Evolutionary conservation across 2,888 invertebrate species (phyloP).

Genomic region (Endomychus coccineus): DNA sequence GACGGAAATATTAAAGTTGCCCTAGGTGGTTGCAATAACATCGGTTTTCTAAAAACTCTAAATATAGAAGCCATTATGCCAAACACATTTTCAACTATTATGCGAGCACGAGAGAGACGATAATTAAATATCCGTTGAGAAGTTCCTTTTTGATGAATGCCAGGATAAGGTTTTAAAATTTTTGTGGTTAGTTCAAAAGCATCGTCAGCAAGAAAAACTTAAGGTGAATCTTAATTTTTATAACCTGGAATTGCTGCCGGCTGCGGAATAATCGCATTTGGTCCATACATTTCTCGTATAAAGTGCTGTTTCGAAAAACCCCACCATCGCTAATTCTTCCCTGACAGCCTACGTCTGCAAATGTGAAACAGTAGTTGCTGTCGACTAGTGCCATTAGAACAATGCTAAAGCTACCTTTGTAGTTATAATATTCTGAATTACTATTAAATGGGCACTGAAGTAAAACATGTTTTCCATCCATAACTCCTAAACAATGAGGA

Average conservation of each 20-base stretch:
- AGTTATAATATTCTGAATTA: conserved; percentile 28
- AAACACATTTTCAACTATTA: conserved; percentile 24
- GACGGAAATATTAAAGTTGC: conserved; percentile 29
- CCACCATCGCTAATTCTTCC: conserved; percentile 29
- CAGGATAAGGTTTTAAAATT: conserved; percentile 24
- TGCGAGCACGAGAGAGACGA: conserved; percentile 17
- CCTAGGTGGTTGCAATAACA: conserved; percentile 25
- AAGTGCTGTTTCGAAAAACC: conserved; percentile 15
- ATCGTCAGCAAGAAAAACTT: conserved; percentile 19
- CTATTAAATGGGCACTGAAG: conserved; percentile 23
- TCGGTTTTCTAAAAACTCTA: conserved; percentile 29
- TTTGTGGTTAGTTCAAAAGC: conserved; percentile 17
- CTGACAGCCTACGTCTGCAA: conserved; percentile 31
- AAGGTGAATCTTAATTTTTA: conserved; percentile 13
- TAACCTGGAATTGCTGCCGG: conserved; percentile 15
- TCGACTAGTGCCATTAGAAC: conserved; percentile 28
- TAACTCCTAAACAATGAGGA: conserved; percentile 24
- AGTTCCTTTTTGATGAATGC: conserved; percentile 13
- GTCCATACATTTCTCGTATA: conserved; percentile 15
- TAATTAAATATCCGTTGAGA: conserved; percentile 21
- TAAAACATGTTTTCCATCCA: conserved; percentile 30
- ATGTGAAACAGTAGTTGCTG: conserved; percentile 27
- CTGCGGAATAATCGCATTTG: conserved; percentile 14
- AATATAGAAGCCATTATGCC: conserved; percentile 24
- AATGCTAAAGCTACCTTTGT: conserved; percentile 28